phyloP scores from a whole-genome alignment of 2,113 vertebrate species.

The Onychorhynchus coronatus region DNA sequence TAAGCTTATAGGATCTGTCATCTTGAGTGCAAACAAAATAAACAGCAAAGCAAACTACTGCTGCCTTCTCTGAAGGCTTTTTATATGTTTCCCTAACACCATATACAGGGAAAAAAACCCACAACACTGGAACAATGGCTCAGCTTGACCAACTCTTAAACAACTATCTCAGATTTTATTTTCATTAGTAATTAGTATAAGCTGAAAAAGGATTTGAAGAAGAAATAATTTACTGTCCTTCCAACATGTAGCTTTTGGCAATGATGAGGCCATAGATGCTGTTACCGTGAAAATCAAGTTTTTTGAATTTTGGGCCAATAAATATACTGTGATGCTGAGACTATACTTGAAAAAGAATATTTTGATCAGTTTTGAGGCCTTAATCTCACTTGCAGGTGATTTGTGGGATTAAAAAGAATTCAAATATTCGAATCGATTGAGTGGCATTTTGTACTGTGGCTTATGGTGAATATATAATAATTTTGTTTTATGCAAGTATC shows the following conservation, averaged over 20 bases:
- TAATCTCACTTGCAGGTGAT: neutral
- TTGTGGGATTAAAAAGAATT: neutral
- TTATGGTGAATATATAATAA: neutral
- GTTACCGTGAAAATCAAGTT: neutral
- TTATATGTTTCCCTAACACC: neutral
- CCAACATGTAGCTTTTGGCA: neutral
- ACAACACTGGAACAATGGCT: neutral
- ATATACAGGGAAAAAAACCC: neutral
- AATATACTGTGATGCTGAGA: neutral
- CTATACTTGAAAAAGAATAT: neutral
- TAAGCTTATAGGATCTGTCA: neutral
- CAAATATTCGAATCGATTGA: neutral
- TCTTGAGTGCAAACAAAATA: neutral
- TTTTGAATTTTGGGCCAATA: neutral
- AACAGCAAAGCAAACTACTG: fast-evolving
- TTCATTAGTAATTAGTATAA: neutral
- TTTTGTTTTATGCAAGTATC: neutral
- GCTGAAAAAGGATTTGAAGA: neutral
- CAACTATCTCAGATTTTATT: neutral
- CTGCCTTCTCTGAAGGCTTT: neutral
- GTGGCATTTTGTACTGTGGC: neutral
- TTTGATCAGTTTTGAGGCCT: neutral
- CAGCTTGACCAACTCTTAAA: neutral
- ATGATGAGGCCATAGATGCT: neutral
- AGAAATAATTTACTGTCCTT: neutral